Evolutionary conservation across 2,113 vertebrate species (phyloP), one percentile per base, ranked within the genome.

Genomic region (Sminthopsis crassicaudata): DNA sequence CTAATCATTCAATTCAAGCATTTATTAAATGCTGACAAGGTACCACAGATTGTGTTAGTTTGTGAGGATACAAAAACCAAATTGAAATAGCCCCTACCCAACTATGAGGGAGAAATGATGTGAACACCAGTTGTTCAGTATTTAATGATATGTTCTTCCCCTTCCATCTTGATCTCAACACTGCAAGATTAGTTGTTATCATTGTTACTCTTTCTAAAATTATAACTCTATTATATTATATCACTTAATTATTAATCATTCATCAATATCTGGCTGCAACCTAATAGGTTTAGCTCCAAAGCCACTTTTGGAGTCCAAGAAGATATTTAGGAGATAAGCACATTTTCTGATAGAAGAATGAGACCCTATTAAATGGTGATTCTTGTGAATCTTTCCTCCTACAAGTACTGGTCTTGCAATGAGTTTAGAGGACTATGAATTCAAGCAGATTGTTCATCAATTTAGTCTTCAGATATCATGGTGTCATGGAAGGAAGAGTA

Each of bases 201-300:
- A 96, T 98, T 97, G 97, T 95, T 96, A 90, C 93, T 95, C 95
- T 97, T 97, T 96, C 97, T 98, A 97, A 96, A 97, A 98, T 97
- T 96, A 97, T 96, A 97, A 96, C 97, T 97, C 96, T 98, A 97
- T 96, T 95, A 92, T 95, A 98, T 97, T 96, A 97, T 97, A 97
- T 97, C 96, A 95, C 92, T 94, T 94, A 54, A 94, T 97, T 95
- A 97, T 96, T 98, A 50, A 93, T 97, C 95, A 97, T 96, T 97
- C 97, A 98, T 97, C 95, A 97, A 97, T 97, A 94, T 97, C 97
- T 96, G 96, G 96, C 96, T 96, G 94, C 27, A 94, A 97, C 96
- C 97, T 98, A 97, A 97, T 98, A 96, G 91, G 76, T 94, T 96
- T 97, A 96, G 91, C 96, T 96, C 96, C 95, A 96, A 92, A 95